phyloP scores from a whole-genome alignment of 2,888 invertebrate genomes.

The Aporophyla nigra region DNA sequence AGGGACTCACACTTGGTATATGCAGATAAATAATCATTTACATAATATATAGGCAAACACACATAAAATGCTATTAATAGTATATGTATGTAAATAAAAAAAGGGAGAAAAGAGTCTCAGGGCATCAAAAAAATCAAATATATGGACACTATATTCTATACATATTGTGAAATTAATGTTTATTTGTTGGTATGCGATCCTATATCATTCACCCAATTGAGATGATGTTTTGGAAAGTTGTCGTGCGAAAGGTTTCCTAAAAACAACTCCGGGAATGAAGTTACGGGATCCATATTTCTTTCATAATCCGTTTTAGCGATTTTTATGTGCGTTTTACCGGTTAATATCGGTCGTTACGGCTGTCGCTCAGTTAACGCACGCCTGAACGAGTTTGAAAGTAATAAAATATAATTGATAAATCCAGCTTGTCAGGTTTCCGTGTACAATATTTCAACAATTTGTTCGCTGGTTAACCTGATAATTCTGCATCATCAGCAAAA shows the following conservation, averaged over 20 bases:
- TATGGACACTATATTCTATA: neutral
- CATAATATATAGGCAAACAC: neutral
- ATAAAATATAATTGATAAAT: constrained; percentile 63
- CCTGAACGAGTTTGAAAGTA: constrained; percentile 47
- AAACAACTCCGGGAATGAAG: neutral
- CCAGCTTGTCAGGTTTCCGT: constrained; percentile 56
- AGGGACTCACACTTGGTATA: constrained; percentile 47
- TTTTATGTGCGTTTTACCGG: constrained; percentile 40
- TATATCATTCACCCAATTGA: neutral
- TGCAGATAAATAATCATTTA: constrained; percentile 32
- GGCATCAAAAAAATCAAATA: too few species aligned
- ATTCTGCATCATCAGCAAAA: constrained; percentile 50
- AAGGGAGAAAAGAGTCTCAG: too few species aligned
- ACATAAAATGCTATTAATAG: too few species aligned
- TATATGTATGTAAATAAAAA: too few species aligned
- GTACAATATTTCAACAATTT: constrained; percentile 62
- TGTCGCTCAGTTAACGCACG: constrained; percentile 45
- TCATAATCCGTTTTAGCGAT: constrained; percentile 13
- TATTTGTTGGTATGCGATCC: neutral
- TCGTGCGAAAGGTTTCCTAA: neutral
- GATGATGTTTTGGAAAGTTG: neutral
- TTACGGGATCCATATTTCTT: neutral
- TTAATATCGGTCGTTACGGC: constrained; percentile 30
- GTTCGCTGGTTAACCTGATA: constrained; percentile 47
- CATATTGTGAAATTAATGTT: neutral